Base-by-base conservation (phyloP, 2,888 invertebrate species). In the Polyommatus icarus region DNA sequence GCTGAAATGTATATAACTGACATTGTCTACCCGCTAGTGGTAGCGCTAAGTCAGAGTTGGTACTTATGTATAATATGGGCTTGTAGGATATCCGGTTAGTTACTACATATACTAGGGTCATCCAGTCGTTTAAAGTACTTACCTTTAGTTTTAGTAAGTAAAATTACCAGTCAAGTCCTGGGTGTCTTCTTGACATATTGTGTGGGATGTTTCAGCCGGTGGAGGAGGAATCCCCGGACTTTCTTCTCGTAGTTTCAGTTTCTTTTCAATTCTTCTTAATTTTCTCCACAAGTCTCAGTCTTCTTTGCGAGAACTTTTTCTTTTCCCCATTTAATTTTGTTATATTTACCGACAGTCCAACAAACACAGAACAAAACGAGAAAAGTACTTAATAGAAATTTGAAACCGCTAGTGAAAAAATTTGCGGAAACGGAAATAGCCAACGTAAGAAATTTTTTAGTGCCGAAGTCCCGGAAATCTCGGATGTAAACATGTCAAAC, bases 1-100 rank as follows among this genome's bases (percentile, higher is more conserved):
- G 57, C 57, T 57, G 57, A 18, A 57, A 57, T 57, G 57, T 57
- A 57, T 57, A 57, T n/a, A 57, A n/a, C n/a, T 57, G 57, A 57
- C 57, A n/a, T 57, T 57, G 57, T 57, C 57, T 57, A 57, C 57
- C 57, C 57, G 18, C 57, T 57, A 57, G 57, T 57, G 57, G 18
- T 5, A 57, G 57, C 57, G 57, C 57, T 57, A 57, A 57, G 57
- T 57, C 57, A 57, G 36, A 36, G 36, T 36, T 36, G 36, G 36
- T 36, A 36, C 36, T 36, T 36, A 36, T 36, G 36, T 36, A 36
- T 36, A 36, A 36, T 36, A 36, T 36, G 36, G 36, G 36, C 36
- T 36, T 36, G 36, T 36, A 36, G 6, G 6, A 36, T 36, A 36
- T 36, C 36, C 6, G 36, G 36, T 4, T 36, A 36, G 36, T 36